These are phyloP conservation scores for Microplitis deprimator DNA, from an alignment of 2,888 invertebrate genomes.

Conservation along the genomic window DNA sequence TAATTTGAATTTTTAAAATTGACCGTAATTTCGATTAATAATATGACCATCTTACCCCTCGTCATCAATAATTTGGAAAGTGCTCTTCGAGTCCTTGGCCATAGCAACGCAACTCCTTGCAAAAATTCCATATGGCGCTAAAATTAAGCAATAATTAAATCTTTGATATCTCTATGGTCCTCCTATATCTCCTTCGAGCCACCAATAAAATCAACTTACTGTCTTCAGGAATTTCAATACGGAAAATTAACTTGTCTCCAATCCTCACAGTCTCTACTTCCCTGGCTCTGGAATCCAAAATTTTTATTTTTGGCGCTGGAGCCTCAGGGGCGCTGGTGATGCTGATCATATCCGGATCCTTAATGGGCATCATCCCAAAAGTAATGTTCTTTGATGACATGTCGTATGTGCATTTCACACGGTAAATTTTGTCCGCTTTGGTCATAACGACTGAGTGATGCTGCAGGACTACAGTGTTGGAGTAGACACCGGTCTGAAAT, in stretches of 20 bases:
- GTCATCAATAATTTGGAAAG: slow-evolving; percentile 96
- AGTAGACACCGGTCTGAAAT: slow-evolving; percentile 90
- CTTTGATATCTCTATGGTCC: background rate
- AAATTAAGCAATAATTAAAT: slow-evolving; percentile 55
- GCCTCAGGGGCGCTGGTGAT: slow-evolving; percentile 96
- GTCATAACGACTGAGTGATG: slow-evolving; percentile 97
- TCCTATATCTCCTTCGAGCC: no score
- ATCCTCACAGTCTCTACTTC: slow-evolving; percentile 96
- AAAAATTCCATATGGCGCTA: slow-evolving; percentile 96
- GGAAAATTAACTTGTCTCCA: slow-evolving; percentile 94
- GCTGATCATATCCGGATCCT: slow-evolving; percentile 96
- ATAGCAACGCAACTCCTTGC: slow-evolving; percentile 96
- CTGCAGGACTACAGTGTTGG: slow-evolving; percentile 93
- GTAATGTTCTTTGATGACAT: slow-evolving; percentile 97
- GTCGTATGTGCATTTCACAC: slow-evolving; percentile 96
- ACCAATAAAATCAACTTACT: slow-evolving; percentile 77
- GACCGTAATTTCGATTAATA: background rate
- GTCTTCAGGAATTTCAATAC: slow-evolving; percentile 96
- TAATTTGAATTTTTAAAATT: background rate
- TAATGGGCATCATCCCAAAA: slow-evolving; percentile 97
- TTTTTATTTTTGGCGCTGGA: slow-evolving; percentile 93
- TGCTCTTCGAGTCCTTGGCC: slow-evolving; percentile 96
- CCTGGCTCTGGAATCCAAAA: slow-evolving; percentile 86
- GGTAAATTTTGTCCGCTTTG: slow-evolving; percentile 96
- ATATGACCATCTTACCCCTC: slow-evolving; percentile 78